Percentiles rank a stretch among this genome's conserved stretches.
Evolutionary conservation across 2,797 vertebrate genomes (phyloP).

Genomic region (Rhadinocentrus ornatus): DNA sequence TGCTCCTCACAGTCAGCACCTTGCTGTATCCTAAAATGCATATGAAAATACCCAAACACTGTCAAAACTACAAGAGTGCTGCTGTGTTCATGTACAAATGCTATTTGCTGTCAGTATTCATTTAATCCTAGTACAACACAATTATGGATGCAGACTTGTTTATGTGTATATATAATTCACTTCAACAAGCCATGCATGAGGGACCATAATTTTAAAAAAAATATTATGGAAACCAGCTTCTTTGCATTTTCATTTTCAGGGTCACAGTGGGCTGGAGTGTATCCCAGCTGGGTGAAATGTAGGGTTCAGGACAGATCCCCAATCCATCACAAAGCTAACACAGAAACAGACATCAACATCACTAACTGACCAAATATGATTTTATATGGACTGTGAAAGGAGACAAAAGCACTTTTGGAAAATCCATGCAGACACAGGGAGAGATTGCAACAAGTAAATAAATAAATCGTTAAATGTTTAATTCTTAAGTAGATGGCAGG

Average conservation of each 20-base stretch:
- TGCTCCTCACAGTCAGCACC: background rate
- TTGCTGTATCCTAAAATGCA: background rate
- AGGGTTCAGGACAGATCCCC: no score
- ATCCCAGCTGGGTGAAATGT: background rate
- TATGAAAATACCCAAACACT: background rate
- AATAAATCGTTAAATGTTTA: no score
- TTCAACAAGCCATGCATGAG: background rate
- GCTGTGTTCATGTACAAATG: background rate
- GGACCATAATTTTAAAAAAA: background rate
- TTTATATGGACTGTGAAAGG: no score
- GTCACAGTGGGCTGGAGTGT: background rate
- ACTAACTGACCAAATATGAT: no score
- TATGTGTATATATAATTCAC: background rate
- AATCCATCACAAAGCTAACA: no score
- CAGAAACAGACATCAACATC: no score
- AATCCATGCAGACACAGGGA: background rate
- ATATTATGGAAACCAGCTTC: background rate
- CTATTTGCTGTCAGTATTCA: no score
- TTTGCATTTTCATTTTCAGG: background rate
- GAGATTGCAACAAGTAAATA: background rate
- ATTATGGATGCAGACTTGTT: no score
- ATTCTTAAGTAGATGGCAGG: background rate
- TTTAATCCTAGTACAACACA: no score
- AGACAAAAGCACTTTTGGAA: no score
- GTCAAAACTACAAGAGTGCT: background rate